Conservation (phyloP, 2,113 vertebrate genomes). For the Phaetusa simplex region DNA sequence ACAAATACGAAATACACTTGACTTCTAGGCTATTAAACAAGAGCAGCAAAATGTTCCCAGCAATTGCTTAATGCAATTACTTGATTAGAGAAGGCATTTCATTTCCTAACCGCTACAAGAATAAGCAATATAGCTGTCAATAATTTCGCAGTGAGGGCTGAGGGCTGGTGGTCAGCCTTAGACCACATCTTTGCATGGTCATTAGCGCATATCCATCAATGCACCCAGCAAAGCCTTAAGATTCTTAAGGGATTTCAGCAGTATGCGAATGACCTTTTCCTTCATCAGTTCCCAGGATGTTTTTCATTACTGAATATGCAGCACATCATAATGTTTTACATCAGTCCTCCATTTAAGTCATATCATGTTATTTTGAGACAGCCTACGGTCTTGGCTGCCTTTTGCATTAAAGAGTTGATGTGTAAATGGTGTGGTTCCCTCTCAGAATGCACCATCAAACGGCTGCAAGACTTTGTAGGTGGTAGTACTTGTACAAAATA, state of each 20-base stretch:
- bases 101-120: slow-evolving; percentile 76
- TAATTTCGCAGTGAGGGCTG: slow-evolving; percentile 64
- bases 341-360: slow-evolving; percentile 56
- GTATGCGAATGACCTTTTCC: slow-evolving; percentile 55
- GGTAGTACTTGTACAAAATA: neutral
- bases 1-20: slow-evolving; percentile 50
- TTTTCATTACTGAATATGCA: slow-evolving; percentile 45
- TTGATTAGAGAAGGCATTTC: slow-evolving; percentile 72
- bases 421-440: neutral
- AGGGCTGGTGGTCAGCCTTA: slow-evolving; percentile 51
- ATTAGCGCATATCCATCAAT: slow-evolving; percentile 69
- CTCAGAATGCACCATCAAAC: neutral
- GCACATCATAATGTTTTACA: slow-evolving; percentile 18
- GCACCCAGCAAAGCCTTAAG: neutral
- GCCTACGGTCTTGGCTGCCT: neutral
- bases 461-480: neutral
- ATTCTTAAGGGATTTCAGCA: slow-evolving; percentile 70
- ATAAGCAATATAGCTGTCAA: slow-evolving; percentile 83
- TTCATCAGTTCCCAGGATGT: slow-evolving; percentile 53
- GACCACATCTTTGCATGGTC: slow-evolving; percentile 72
- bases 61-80: slow-evolving; percentile 75
- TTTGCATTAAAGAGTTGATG: neutral
- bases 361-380: slow-evolving; percentile 28
- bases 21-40: slow-evolving; percentile 33
- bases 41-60: slow-evolving; percentile 67